These are phyloP conservation scores for Hystrix brachyura DNA, from an alignment of 2,113 vertebrate species.

Conservation along the genomic window DNA sequence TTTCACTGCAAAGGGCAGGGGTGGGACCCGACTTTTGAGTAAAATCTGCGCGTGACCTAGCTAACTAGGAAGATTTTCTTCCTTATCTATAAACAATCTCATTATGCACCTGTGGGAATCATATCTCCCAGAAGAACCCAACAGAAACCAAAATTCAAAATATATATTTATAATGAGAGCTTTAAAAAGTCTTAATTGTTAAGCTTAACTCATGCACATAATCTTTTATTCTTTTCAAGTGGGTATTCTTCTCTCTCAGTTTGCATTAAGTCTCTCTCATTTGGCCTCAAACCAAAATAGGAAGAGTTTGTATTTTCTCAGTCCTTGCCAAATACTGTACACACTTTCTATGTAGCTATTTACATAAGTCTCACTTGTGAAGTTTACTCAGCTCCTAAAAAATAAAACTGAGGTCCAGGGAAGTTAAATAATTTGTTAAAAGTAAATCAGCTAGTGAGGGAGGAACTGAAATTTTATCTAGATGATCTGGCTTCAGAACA, in stretches of 20 bases:
- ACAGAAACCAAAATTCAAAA: background rate
- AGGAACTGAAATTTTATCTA: background rate
- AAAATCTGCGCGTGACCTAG: background rate
- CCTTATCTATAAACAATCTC: background rate
- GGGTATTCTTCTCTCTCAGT: background rate
- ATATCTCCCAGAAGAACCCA: background rate
- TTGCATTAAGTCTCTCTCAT: background rate
- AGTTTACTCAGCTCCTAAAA: background rate
- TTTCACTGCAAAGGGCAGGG: background rate
- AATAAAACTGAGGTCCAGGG: background rate
- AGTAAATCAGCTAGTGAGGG: background rate
- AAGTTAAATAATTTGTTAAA: constrained; percentile 34
- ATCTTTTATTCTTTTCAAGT: background rate
- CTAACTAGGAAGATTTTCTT: background rate
- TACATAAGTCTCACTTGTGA: background rate
- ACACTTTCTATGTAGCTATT: background rate
- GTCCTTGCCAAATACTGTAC: background rate
- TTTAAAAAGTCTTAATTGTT: background rate
- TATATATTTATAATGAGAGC: background rate
- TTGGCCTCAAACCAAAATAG: constrained; percentile 21
- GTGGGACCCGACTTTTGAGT: background rate
- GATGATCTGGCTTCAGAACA: background rate
- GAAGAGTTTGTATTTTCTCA: background rate
- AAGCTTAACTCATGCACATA: background rate
- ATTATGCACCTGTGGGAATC: background rate